Base-by-base conservation (phyloP, 2,113 vertebrate species). In the Syngnathoides biaculeatus region DNA sequence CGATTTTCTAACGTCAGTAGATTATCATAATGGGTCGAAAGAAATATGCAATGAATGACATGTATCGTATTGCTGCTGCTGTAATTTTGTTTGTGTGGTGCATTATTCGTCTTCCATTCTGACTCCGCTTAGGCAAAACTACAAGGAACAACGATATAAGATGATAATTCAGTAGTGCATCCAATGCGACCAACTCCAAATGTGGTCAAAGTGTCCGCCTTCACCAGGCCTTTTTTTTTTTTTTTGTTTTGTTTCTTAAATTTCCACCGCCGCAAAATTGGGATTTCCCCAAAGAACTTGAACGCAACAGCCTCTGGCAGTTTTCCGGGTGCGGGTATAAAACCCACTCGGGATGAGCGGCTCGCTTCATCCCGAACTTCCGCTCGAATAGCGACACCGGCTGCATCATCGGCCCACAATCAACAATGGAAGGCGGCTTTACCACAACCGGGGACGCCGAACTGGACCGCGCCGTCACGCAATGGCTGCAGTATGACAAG, bases 401-500 rank as follows among this genome's bases (percentile, higher is more conserved):
- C 47, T 24, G 1, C 8, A 43, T 42, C 30, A 2, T 50, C 48
- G 3, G 14, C 1, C 5, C 1, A 30, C 45, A 58, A 55, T 30
- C 12, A 71, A 45, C 27, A 92, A 92, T 90, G 91, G 81, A 78
- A 0, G 83, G 48, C 12, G 67, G 53, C 15, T n/a, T 60, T 59
- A 71, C 73, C 1, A 48, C 53, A 17, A 85, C 85, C 6, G 89
- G 84, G 0, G 86, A 89, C 68, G 24, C 39, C 0, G 43, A 59
- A 35, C 78, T 94, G 69, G 86, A 92, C 47, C 69, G 71, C 8
- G 93, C 89, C n/a, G 83, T 93, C 3, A 74, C 72, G 0, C 88
- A 79, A 77, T 98, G 96, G 96, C 77, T 98, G 48, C 86, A 72
- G 30, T 94, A 91, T 82, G 95, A 97, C 73, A 84, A 94, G 94